Evolutionary conservation across 1,140 invertebrate species (phyloP), one percentile per base, ranked within the genome.

Genomic region (Drosophila serrata): DNA sequence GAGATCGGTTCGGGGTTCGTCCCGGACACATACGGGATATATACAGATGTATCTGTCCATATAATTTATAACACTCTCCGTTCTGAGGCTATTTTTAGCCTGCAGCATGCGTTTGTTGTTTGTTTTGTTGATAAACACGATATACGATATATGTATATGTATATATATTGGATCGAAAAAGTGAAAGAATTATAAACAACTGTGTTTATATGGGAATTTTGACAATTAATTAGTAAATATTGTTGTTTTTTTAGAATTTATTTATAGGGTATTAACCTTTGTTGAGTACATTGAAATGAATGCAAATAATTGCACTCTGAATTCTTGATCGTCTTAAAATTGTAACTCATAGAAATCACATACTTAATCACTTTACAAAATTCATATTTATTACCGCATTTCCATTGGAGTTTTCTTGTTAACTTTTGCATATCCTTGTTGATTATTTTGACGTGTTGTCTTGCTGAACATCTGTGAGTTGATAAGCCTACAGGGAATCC

Each of bases 401-500:
- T 13, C 8, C 31, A 22, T 6, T 4, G 13, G 11, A n/a, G 27
- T 22, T 22, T 24, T n/a, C 5, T 9, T 22, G 33, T 2, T 29
- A 1, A 31, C 46, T 35, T 31, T 12, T 0, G 1, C 45, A 55
- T 56, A 29, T 49, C 57, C 67, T 35, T 87, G 88, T 48, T 68
- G 88, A 56, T 80, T 70, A 65, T 62, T 86, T 82, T 53, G 79
- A 91, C 88, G 88, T 91, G 88, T 91, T 91, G 88, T 88, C 88
- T 91, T 91, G 90, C 81, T 91, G 90, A 85, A 91, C 90, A 91
- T 90, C 79, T 88, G 88, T 82, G 90, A 79, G 37, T 88, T 88
- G 40, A 33, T 69, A 57, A 72, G 60, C 58, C 59, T 80, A 88
- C 84, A 84, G 57, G 65, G 24, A 35, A 19, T 39, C 51, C 53